Percentiles rank a stretch among this genome's conserved stretches.
Conservation (phyloP, 1,140 invertebrate species). For the Euwallacea fornicatus region DNA sequence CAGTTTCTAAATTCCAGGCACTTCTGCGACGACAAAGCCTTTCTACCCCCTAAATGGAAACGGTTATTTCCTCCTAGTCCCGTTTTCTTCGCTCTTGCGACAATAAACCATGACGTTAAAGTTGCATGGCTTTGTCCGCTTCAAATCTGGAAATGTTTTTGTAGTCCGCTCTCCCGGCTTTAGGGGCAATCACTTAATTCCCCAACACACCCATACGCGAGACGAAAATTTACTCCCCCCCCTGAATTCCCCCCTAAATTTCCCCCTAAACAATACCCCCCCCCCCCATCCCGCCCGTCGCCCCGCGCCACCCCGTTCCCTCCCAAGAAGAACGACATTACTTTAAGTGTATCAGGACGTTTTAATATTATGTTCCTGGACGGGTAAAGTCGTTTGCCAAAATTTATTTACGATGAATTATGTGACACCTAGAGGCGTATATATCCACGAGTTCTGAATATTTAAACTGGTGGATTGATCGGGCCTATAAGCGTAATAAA, state of each 20-base stretch:
- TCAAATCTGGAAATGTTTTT: constrained; percentile 3
- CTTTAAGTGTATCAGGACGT: constrained; percentile 2
- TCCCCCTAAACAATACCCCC: too few relatives aligned
- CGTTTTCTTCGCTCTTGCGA: not conserved
- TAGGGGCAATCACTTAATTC: constrained; percentile 2
- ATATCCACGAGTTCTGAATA: not conserved
- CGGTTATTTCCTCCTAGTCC: too few relatives aligned
- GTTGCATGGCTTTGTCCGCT: not conserved
- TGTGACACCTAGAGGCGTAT: constrained; percentile 2
- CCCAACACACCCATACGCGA: not conserved
- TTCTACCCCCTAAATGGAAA: too few relatives aligned
- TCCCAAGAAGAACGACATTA: not conserved
- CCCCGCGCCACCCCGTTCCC: too few relatives aligned
- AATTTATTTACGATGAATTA: constrained; percentile 5
- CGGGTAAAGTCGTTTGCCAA: not conserved
- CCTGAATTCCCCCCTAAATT: too few relatives aligned
- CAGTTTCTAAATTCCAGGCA: too few relatives aligned
- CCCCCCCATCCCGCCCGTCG: too few relatives aligned
- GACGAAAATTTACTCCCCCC: not conserved
- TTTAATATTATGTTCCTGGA: not conserved
- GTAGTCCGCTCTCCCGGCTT: constrained; percentile 1
- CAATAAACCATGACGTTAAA: not conserved
- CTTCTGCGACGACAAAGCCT: too few relatives aligned
- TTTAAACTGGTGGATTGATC: constrained; percentile 2
- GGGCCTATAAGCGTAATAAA: not conserved